Evolutionary conservation across 1,140 invertebrate genomes (phyloP), one percentile per base, ranked within the genome.

Genomic region (Drosophila nikananu): DNA sequence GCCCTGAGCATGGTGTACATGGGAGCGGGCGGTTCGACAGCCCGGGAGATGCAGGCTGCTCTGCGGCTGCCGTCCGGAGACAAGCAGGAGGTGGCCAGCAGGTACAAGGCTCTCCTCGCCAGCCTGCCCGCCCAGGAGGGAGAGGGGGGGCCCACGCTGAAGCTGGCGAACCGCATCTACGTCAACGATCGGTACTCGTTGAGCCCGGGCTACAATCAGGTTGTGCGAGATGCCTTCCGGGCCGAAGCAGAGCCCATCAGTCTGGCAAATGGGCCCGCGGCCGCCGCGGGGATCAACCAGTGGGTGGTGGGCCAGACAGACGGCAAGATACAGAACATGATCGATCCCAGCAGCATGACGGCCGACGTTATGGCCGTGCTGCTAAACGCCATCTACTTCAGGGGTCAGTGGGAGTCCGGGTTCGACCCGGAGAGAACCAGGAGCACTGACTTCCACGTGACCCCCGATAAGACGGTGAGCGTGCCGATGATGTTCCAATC

Each of bases 351-450:
- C 59, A 78, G 76, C n/a, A 49, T 94, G 3, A 59, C 66, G 37
- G 0, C 13, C 0, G 48, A 81, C 2, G 93, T 93, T 76, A 92
- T 41, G 37, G 66, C 96, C 46, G 92, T 96, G 19, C 91, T 96
- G 7, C 92, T 95, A 0, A 96, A 96, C 84, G 95, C 95, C 5
- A 93, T 96, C 39, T 95, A 96, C 82, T 96, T 96, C 49, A 93
- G 90, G 48, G 92, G 91, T 30, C 72, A 79, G 21, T 93, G 92
- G 91, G 54, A 74, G 30, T 70, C 82, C 35, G 42, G 64, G 25
- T 93, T 92, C 39, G n/a, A 73, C 13, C 41, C 60, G 2, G 19
- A 52, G 41, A 5, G 17, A 2, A 91, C 83, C 3, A 60, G 19
- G 5, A 44, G 35, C 21, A 51, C 76, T 7, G 39, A 57, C 27